Conservation (phyloP, 2,888 invertebrate species). For the Cantharis lateralis region DNA sequence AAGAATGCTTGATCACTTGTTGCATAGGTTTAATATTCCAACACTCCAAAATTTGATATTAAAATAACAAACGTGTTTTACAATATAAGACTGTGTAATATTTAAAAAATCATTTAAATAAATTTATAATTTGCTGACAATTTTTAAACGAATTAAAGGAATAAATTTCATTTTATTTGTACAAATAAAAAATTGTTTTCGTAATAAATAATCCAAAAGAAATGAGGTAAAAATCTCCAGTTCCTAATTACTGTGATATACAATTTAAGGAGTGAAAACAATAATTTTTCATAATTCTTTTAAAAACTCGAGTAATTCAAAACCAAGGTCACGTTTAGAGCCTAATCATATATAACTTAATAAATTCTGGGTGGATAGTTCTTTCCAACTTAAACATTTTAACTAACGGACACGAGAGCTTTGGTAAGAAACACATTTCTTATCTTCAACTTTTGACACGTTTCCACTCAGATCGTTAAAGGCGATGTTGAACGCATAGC, state of each 20-base stretch:
- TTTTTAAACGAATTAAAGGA: too few relatives aligned
- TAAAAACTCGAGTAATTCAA: neutral
- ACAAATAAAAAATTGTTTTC: too few relatives aligned
- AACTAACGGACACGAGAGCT: neutral
- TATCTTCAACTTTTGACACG: neutral
- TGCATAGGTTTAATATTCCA: neutral
- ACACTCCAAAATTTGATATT: neutral
- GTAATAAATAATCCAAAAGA: too few relatives aligned
- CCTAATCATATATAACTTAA: neutral
- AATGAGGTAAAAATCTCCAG: too few relatives aligned
- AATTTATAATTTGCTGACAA: too few relatives aligned
- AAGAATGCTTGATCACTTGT: neutral
- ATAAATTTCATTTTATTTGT: too few relatives aligned
- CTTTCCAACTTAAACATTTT: neutral
- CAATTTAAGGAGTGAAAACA: neutral
- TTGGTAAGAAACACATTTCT: neutral
- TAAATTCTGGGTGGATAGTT: neutral
- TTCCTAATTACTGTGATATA: too few relatives aligned
- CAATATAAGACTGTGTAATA: neutral
- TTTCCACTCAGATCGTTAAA: neutral
- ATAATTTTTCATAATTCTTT: too few relatives aligned
- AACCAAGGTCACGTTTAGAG: neutral
- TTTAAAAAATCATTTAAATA: neutral
- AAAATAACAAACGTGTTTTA: neutral
- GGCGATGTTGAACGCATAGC: neutral